Evolutionary conservation across 2,113 vertebrate genomes (phyloP).

Genomic region (Morone saxatilis): DNA sequence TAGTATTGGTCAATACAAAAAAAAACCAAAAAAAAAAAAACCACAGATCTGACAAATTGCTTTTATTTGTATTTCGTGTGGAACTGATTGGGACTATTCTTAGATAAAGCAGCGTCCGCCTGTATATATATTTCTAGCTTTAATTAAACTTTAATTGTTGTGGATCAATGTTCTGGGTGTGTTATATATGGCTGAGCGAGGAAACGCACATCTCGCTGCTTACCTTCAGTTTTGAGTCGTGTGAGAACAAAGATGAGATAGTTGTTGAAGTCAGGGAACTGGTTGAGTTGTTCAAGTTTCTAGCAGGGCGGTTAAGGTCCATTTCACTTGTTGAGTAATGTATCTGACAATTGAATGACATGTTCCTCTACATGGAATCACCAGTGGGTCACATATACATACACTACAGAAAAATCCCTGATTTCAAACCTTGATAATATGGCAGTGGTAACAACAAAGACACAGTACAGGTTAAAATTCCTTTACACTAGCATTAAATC

Average conservation of each 20-base stretch:
- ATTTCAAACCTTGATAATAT: not conserved
- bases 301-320: constrained; percentile 82
- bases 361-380: not conserved
- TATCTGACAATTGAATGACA: not conserved
- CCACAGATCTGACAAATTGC: not conserved
- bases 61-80: too few relatives aligned
- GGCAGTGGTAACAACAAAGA: not conserved
- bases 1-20: too few relatives aligned
- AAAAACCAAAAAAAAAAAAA: too few relatives aligned
- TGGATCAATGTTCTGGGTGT: too few relatives aligned
- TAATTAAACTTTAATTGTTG: too few relatives aligned
- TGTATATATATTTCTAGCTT: not conserved
- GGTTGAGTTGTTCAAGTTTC: constrained; percentile 98
- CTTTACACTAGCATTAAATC: not conserved
- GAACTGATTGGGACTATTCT: not conserved
- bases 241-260: constrained; percentile 96
- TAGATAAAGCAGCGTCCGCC: not conserved
- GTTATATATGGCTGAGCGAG: not conserved
- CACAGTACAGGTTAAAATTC: not conserved
- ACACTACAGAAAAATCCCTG: not conserved
- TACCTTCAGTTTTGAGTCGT: constrained; percentile 94
- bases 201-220: not conserved
- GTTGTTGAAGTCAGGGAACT: constrained; percentile 97
- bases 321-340: not conserved
- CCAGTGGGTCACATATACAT: not conserved